These are phyloP conservation scores for Orthonevra nobilis DNA, from an alignment of 2,888 invertebrate genomes.

Conservation along the genomic window DNA sequence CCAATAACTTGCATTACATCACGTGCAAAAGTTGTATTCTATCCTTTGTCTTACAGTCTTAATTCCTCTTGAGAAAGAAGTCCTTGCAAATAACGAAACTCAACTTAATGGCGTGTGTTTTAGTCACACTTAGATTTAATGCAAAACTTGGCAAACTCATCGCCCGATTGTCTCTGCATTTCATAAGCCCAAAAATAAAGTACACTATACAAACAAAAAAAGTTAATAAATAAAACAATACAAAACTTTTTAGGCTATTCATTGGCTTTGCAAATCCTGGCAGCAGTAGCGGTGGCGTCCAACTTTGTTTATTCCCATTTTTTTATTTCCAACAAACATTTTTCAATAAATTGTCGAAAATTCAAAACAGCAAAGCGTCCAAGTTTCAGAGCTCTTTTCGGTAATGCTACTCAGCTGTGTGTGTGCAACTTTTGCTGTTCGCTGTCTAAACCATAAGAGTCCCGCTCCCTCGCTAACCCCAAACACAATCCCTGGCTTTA, in stretches of 20 bases:
- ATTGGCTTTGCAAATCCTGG: constrained; percentile 39
- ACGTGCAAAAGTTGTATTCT: no score
- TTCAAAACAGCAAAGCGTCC: constrained; percentile 54
- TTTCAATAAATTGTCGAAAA: constrained; percentile 66
- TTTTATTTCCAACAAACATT: constrained; percentile 55
- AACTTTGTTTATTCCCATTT: no score
- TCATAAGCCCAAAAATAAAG: not conserved
- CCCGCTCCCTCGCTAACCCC: not conserved
- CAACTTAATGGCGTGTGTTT: constrained; percentile 27
- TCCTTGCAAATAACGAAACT: constrained; percentile 21
- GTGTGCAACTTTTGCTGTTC: constrained; percentile 29
- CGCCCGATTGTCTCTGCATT: constrained; percentile 41
- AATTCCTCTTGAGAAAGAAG: not conserved
- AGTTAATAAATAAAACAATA: constrained; percentile 3
- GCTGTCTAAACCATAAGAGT: not conserved
- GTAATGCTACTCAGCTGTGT: no score
- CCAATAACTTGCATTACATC: no score
- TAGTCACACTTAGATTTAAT: constrained; percentile 52
- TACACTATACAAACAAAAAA: constrained; percentile 13
- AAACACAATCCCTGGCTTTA: not conserved
- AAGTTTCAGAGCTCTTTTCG: constrained; percentile 36
- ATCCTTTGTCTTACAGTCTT: no score
- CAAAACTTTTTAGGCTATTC: constrained; percentile 35
- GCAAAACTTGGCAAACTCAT: constrained; percentile 57
- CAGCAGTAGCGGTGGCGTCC: not conserved